Evolutionary conservation across 2,888 invertebrate species (phyloP).

Genomic region (Atethmia centrago): DNA sequence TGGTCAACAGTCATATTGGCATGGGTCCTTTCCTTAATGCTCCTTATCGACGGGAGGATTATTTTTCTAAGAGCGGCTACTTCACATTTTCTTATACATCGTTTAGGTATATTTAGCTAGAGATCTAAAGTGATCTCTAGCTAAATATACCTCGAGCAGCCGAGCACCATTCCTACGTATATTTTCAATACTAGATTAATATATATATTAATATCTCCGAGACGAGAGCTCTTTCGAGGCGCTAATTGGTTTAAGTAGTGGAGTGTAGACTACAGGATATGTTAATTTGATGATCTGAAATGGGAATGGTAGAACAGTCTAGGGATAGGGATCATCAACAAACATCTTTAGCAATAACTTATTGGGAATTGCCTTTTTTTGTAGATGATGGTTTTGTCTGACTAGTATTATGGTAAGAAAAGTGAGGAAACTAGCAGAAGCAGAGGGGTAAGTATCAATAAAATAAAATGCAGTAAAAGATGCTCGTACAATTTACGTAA

Average conservation of each 20-base stretch:
- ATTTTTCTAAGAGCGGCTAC: not conserved
- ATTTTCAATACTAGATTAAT: not conserved
- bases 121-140: no score
- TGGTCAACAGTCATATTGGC: not conserved
- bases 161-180: not conserved
- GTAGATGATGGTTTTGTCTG: not conserved
- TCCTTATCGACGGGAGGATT: not conserved
- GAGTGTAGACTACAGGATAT: not conserved
- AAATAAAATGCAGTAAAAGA: conserved; percentile 60
- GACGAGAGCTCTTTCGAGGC: not conserved
- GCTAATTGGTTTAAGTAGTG: not conserved
- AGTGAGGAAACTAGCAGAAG: not conserved
- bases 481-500: conserved; percentile 72
- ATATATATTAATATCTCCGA: not conserved
- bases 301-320: not conserved
- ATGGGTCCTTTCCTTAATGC: not conserved
- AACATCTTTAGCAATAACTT: not conserved
- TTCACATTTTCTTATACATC: not conserved
- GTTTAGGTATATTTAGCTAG: not conserved
- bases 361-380: not conserved
- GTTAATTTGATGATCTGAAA: conserved; percentile 1
- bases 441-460: not conserved
- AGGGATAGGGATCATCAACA: not conserved
- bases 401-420: not conserved
- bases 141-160: no score